These are phyloP conservation scores for Halichoeres trimaculatus DNA, from an alignment of 2,113 vertebrate genomes.

Conservation along the genomic window DNA sequence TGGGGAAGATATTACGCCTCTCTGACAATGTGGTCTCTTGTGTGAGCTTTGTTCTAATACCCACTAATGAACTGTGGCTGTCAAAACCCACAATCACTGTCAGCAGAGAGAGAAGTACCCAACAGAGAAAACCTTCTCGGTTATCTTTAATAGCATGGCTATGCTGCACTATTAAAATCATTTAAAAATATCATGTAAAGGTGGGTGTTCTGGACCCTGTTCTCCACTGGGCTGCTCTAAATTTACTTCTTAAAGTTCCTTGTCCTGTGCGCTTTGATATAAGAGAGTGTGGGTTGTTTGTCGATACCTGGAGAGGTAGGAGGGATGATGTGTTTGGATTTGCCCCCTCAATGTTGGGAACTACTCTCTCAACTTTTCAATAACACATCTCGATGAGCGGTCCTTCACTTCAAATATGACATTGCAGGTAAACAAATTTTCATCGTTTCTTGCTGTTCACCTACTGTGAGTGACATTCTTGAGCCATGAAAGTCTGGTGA, in stretches of 20 bases:
- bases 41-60: constrained; percentile 48
- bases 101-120: constrained; percentile 33
- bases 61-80: constrained; percentile 64
- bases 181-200: constrained; percentile 23
- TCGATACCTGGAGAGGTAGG: no score
- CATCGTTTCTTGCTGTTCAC: no score
- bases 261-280: neutral
- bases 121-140: constrained; percentile 42
- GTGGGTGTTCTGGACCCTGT: neutral
- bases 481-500: no score
- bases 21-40: constrained; percentile 37
- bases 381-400: no score
- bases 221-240: constrained; percentile 8
- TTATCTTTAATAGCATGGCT: constrained; percentile 43
- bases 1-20: constrained; percentile 42
- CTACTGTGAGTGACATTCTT: no score
- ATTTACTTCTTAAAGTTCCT: constrained; percentile 1
- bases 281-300: no score
- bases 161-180: constrained; percentile 38
- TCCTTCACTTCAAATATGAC: no score
- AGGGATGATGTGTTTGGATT: no score
- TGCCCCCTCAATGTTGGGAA: no score
- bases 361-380: no score
- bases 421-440: no score
- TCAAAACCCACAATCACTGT: constrained; percentile 65